phyloP scores from a whole-genome alignment of 1,140 invertebrate genomes.

The Polypedilum vanderplanki region DNA sequence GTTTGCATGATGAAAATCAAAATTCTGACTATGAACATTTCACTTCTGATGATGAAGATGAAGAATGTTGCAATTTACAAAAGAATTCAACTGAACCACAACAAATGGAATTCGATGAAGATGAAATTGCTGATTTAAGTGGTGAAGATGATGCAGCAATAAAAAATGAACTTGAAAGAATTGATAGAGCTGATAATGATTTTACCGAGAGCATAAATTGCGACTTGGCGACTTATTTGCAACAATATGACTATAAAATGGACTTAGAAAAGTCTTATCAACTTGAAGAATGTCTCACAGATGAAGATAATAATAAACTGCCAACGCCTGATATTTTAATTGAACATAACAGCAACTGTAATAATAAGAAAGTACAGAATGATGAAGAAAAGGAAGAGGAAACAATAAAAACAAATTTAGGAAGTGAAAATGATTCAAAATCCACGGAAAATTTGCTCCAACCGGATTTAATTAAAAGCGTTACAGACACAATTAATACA shows the following conservation, averaged over 20 bases:
- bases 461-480: constrained; percentile 24
- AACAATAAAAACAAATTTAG: constrained; percentile 30
- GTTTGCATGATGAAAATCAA: constrained; percentile 31
- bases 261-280: constrained; percentile 26
- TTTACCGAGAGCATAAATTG: constrained; percentile 26
- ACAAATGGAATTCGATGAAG: constrained; percentile 31
- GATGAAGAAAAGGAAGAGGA: neutral
- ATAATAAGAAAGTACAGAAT: constrained; percentile 20
- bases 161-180: constrained; percentile 21
- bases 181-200: constrained; percentile 4
- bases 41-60: constrained; percentile 25
- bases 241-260: constrained; percentile 30
- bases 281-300: neutral
- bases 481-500: constrained; percentile 5
- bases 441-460: neutral
- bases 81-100: constrained; percentile 51
- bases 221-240: constrained; percentile 29
- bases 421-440: constrained; percentile 2
- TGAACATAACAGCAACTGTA: constrained; percentile 31
- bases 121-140: constrained; percentile 31
- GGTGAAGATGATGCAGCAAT: constrained; percentile 27
- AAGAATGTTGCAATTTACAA: constrained; percentile 44
- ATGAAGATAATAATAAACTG: constrained; percentile 28
- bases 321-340: constrained; percentile 35
- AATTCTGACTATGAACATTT: constrained; percentile 32